Conservation (phyloP, 1,140 invertebrate species). For the Nasonia giraulti region DNA sequence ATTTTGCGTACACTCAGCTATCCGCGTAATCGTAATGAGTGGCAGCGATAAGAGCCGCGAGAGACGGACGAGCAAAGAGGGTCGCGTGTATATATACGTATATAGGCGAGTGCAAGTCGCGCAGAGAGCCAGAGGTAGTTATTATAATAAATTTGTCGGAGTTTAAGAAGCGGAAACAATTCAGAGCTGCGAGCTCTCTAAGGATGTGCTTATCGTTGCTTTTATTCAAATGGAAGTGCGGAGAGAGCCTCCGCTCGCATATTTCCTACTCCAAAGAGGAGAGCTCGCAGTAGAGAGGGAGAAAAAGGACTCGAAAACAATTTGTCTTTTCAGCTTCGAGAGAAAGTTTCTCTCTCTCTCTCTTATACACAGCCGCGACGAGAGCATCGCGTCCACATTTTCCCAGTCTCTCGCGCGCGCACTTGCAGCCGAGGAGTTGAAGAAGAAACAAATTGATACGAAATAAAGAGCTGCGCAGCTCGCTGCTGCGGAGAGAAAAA, state of each 20-base stretch:
- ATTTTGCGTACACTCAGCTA: background rate
- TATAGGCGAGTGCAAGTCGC: constrained; percentile 59
- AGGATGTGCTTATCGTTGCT: constrained; percentile 74
- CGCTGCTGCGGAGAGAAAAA: background rate
- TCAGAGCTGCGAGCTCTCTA: constrained; percentile 73
- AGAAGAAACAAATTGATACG: constrained; percentile 37
- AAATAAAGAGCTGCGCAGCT: background rate
- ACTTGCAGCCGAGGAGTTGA: constrained; percentile 37
- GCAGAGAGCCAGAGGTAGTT: constrained; percentile 68
- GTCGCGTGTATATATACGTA: constrained; percentile 34
- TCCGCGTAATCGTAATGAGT: constrained; percentile 3
- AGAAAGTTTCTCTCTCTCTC: background rate
- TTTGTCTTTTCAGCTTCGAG: constrained; percentile 41
- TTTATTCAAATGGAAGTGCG: constrained; percentile 72
- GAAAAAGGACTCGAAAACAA: constrained; percentile 42
- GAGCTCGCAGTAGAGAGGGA: background rate
- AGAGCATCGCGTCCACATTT: background rate
- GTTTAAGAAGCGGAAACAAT: constrained; percentile 75
- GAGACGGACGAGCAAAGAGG: constrained; percentile 39
- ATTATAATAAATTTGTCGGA: constrained; percentile 75
- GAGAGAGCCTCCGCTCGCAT: constrained; percentile 57
- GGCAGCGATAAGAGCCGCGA: background rate
- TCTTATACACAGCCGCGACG: background rate
- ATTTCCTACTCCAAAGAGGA: constrained; percentile 18
- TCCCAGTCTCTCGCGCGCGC: constrained; percentile 40